These are phyloP conservation scores for Epirrita christyi DNA, from an alignment of 2,888 invertebrate genomes.

Conservation along the genomic window DNA sequence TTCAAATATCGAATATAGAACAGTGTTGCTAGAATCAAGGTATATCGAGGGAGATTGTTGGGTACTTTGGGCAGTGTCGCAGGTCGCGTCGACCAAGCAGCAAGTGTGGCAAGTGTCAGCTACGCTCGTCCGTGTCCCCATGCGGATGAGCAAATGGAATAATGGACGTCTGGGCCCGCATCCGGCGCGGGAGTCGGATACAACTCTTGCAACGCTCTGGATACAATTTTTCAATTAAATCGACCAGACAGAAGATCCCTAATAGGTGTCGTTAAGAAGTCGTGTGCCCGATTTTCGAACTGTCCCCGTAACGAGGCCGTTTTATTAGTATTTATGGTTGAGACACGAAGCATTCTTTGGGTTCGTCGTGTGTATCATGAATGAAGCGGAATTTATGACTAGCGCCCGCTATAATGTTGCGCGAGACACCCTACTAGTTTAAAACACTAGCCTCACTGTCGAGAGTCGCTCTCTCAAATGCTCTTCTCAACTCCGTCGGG, in stretches of 20 bases:
- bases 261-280: constrained; percentile 85
- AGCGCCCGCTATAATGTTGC: constrained; percentile 68
- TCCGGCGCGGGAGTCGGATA: constrained; percentile 81
- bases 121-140: constrained; percentile 62
- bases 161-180: constrained; percentile 84
- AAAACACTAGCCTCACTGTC: constrained; percentile 47
- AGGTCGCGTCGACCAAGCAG: constrained; percentile 38
- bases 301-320: constrained; percentile 80
- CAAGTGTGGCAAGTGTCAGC: constrained; percentile 33
- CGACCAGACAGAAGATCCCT: constrained; percentile 83
- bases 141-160: constrained; percentile 84
- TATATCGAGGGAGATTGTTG: neutral
- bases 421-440: constrained; percentile 52
- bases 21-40: constrained; percentile 51
- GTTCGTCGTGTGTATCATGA: constrained; percentile 62
- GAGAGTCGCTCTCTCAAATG: constrained; percentile 30
- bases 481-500: constrained; percentile 58
- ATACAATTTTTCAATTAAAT: constrained; percentile 85
- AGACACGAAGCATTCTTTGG: constrained; percentile 62
- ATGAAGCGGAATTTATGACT: constrained; percentile 78
- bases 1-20: constrained; percentile 71
- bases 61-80: neutral
- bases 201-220: constrained; percentile 81
- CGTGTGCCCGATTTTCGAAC: constrained; percentile 84
- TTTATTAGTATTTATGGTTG: constrained; percentile 83